Percentiles rank a stretch among this genome's conserved stretches.
These are phyloP conservation scores for Xenus cinereus DNA, from an alignment of 2,113 vertebrate genomes.

Conservation along the genomic window DNA sequence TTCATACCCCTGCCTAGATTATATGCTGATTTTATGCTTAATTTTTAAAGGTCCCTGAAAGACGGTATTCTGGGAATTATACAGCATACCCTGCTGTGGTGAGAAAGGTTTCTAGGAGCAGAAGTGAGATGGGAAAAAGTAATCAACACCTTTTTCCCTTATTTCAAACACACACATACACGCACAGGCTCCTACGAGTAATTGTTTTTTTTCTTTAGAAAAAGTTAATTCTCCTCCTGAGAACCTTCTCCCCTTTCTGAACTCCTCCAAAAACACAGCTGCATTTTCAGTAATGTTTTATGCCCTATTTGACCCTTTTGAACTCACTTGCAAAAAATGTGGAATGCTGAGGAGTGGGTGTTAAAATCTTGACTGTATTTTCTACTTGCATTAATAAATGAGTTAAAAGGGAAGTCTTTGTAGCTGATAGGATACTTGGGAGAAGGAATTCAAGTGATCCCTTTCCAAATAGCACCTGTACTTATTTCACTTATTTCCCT, in stretches of 20 bases:
- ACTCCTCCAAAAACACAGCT: not conserved
- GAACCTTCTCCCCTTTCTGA: not conserved
- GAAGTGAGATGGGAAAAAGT: not conserved
- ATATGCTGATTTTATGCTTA: not conserved
- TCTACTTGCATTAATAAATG: not conserved
- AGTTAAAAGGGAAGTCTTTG: not conserved
- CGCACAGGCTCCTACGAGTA: not conserved
- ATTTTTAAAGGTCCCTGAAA: slow-evolving; percentile 5
- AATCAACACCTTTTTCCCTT: not conserved
- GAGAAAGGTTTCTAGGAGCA: slow-evolving; percentile 5
- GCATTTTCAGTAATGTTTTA: not conserved
- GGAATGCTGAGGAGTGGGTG: not conserved
- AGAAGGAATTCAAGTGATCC: not conserved
- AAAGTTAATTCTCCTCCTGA: not conserved
- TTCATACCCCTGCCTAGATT: not conserved
- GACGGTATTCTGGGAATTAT: not conserved
- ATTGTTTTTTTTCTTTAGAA: not conserved
- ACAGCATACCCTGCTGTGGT: not conserved
- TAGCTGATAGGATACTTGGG: not conserved
- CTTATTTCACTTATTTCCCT: not conserved
- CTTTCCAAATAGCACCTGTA: not conserved
- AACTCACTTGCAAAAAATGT: not conserved
- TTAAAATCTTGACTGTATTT: not conserved
- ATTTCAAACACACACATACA: not conserved
- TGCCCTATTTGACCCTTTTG: not conserved